A percentile compares a stretch with the other conserved stretches of the same genome.
Conservation (phyloP, 2,888 invertebrate species). For the Disparrhopalites patrizii region DNA sequence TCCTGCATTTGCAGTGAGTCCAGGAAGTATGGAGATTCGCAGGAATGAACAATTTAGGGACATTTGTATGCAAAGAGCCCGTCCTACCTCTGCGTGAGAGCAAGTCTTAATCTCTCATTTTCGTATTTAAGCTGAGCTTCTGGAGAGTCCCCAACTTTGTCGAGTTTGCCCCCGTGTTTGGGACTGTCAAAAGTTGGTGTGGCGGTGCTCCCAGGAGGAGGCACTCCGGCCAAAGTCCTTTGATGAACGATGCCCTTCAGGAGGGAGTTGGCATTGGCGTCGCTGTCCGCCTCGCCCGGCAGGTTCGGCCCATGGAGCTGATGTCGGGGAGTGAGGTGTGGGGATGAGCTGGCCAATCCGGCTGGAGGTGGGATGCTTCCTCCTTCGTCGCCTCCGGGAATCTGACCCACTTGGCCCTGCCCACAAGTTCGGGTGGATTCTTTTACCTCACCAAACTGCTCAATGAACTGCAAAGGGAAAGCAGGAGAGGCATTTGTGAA, state of each 20-base stretch:
- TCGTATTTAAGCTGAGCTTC: slow-evolving; percentile 94
- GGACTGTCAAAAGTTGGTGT: slow-evolving; percentile 44
- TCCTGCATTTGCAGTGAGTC: too few species aligned
- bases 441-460: slow-evolving; percentile 97
- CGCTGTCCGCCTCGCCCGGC: slow-evolving; percentile 22
- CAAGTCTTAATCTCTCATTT: slow-evolving; percentile 91
- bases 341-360: slow-evolving; percentile 27
- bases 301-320: slow-evolving; percentile 2
- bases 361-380: slow-evolving; percentile 50
- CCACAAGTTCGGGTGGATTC: slow-evolving; percentile 70
- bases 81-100: slow-evolving; percentile 90
- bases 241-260: slow-evolving; percentile 51
- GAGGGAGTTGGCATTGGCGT: slow-evolving; percentile 45
- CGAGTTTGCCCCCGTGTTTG: slow-evolving; percentile 44
- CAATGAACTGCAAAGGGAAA: slow-evolving; percentile 78
- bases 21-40: too few species aligned
- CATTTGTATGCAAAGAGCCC: too few species aligned
- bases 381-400: slow-evolving; percentile 61
- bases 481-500: too few species aligned
- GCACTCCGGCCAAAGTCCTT: slow-evolving; percentile 52
- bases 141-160: slow-evolving; percentile 51
- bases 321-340: slow-evolving; percentile 24
- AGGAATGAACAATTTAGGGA: too few species aligned
- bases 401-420: slow-evolving; percentile 48
- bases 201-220: slow-evolving; percentile 34